These are phyloP conservation scores for Odocoileus hemionus DNA, from an alignment of 2,113 vertebrate species.

Conservation along the genomic window DNA sequence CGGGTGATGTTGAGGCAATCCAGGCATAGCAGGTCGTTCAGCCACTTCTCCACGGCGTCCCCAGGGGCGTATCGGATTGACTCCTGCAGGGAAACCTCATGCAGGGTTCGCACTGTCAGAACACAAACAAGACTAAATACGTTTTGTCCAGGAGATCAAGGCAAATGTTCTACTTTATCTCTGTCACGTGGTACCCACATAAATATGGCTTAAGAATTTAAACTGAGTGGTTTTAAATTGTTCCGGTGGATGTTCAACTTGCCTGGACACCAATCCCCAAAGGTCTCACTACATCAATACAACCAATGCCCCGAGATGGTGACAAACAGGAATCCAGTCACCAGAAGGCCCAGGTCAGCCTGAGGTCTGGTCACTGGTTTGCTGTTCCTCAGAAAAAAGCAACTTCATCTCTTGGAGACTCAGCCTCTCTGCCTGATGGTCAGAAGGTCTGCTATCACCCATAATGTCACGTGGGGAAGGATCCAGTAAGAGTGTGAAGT, in stretches of 20 bases:
- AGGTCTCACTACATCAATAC: neutral
- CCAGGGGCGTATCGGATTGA: conserved; percentile 95
- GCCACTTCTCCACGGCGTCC: conserved; percentile 95
- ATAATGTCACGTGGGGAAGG: fast-evolving
- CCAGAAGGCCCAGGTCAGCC: neutral
- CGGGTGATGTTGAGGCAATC: conserved; percentile 94
- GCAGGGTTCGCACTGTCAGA: conserved; percentile 86
- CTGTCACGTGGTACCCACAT: neutral
- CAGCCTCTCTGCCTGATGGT: neutral
- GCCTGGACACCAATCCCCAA: neutral
- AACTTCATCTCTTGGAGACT: neutral
- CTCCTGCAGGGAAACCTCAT: conserved; percentile 94
- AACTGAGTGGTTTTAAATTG: neutral
- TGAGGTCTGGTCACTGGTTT: neutral
- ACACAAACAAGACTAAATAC: neutral
- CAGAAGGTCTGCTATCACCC: neutral
- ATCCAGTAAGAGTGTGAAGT: neutral
- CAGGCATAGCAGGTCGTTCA: conserved; percentile 95
- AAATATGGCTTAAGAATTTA: neutral
- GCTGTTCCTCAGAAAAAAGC: neutral
- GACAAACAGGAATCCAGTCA: neutral
- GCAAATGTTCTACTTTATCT: neutral
- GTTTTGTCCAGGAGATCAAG: neutral
- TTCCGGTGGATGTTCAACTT: neutral
- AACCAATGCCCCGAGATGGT: neutral